Percentiles rank a stretch among this genome's conserved stretches.
These are phyloP conservation scores for Rhineura floridana DNA, from an alignment of 2,113 vertebrate genomes.

Conservation along the genomic window DNA sequence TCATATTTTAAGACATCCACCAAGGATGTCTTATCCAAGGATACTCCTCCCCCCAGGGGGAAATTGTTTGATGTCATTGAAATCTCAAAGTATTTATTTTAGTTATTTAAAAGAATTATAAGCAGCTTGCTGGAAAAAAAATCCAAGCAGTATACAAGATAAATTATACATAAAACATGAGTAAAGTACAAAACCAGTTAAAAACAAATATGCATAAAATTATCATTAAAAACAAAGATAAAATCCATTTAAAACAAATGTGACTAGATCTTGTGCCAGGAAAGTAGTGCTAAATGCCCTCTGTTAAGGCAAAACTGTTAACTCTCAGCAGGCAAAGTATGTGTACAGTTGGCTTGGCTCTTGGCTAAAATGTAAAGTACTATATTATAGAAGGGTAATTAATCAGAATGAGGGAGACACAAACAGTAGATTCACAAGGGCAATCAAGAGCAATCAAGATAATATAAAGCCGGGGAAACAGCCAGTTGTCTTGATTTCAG, in stretches of 20 bases:
- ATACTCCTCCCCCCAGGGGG: not conserved
- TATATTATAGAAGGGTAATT: constrained; percentile 34
- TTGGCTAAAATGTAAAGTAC: constrained; percentile 5
- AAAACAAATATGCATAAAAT: no score
- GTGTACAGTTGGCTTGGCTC: constrained; percentile 20
- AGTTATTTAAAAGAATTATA: no score
- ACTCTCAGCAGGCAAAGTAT: constrained; percentile 23
- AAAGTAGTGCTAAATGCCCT: not conserved
- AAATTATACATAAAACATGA: no score
- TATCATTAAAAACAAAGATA: no score
- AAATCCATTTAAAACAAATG: no score
- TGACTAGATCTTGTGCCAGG: no score
- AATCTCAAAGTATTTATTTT: not conserved
- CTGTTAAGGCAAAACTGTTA: constrained; percentile 19
- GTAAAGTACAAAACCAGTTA: no score
- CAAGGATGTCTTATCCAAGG: not conserved
- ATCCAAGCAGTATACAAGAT: no score
- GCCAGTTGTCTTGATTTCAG: constrained; percentile 32
- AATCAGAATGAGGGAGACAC: constrained; percentile 34
- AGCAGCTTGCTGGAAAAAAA: no score
- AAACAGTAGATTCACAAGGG: constrained; percentile 42
- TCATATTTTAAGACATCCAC: not conserved
- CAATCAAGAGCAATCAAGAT: constrained; percentile 36
- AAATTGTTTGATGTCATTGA: not conserved
- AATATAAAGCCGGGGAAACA: constrained; percentile 7